Evolutionary conservation across 23 tunicate genomes (phyloP), one percentile per base, ranked within the genome.

Genomic region (Trididemnum miniatum): DNA sequence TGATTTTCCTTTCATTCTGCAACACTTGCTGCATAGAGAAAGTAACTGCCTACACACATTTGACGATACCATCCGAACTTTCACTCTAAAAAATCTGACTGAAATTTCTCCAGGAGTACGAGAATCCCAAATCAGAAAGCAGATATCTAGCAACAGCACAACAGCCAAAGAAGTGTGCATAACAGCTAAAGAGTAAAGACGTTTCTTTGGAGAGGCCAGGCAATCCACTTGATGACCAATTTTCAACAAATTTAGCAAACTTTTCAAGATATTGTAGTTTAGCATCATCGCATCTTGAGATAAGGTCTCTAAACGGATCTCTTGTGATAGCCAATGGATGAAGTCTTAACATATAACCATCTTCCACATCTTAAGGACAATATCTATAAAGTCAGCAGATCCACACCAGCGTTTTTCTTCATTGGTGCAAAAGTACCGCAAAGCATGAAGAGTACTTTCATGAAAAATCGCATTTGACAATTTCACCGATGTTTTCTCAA

Each of bases 291-390:
- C 79, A 73, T 9, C 59, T 15, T 18, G 9, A 9, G 24, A 73
- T 73, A 2, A 29, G 59, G 3, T 37, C 79, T 39, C 59, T 57
- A 38, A 73, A 40, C 31, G 79, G 59, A 30, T 73, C 79, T 73
- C 79, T 73, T 73, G 30, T 39, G 79, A 26, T 73, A 34, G 59
- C 59, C 79, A 73, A 73, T 73, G 2, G n/a, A 26, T 73, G 79
- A 30, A 20, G 79, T 73, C 31, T 73, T 73, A 38, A 73, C 79
- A 39, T 73, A n/a, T 22, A 26, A 73, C 79, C 22, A 73, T 73
- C 59, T 73, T 73, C 26, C 79, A 73, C 79, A 73, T 73, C 7
- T 73, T 73, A 27, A 73, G 79, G 12, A 73, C 79, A 73, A 73
- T 73, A 39, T 38, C 24, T 3, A 73, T 73, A n/a, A 73, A 39